Percentiles rank a stretch among this genome's conserved stretches.
These are phyloP conservation scores for Rhegmatorhina hoffmannsi DNA, from an alignment of 2,113 vertebrate species.

Conservation along the genomic window DNA sequence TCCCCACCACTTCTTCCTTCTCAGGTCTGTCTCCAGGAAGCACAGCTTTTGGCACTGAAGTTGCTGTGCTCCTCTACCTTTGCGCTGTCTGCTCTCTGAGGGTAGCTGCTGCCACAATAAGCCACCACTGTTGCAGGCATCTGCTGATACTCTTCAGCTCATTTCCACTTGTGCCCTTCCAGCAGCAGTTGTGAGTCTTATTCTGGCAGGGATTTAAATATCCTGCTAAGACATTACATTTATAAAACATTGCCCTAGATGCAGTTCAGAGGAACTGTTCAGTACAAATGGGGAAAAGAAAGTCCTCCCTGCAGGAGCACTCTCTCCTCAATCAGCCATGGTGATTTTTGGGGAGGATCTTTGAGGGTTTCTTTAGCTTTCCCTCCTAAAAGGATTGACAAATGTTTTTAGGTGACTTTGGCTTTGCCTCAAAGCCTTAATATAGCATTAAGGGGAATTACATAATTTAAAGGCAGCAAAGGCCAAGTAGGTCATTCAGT, in stretches of 20 bases:
- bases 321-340: not conserved
- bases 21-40: not conserved
- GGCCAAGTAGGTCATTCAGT: not conserved
- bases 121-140: not conserved
- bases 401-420: not conserved
- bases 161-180: not conserved
- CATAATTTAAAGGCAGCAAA: conserved; percentile 23
- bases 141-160: not conserved
- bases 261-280: not conserved
- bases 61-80: not conserved
- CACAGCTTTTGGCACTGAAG: not conserved
- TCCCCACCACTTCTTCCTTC: accelerated
- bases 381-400: not conserved
- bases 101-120: not conserved
- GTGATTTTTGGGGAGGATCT: not conserved
- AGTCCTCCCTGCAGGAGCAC: not conserved
- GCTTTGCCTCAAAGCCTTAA: conserved; percentile 23
- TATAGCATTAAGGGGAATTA: not conserved
- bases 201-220: not conserved
- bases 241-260: not conserved
- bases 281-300: not conserved
- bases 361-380: not conserved
- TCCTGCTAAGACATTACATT: not conserved
- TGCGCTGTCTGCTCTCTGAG: too few species aligned
- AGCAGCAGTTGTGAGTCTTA: not conserved